phyloP scores from a whole-genome alignment of 2,888 invertebrate genomes.

The Spilarctia lutea region DNA sequence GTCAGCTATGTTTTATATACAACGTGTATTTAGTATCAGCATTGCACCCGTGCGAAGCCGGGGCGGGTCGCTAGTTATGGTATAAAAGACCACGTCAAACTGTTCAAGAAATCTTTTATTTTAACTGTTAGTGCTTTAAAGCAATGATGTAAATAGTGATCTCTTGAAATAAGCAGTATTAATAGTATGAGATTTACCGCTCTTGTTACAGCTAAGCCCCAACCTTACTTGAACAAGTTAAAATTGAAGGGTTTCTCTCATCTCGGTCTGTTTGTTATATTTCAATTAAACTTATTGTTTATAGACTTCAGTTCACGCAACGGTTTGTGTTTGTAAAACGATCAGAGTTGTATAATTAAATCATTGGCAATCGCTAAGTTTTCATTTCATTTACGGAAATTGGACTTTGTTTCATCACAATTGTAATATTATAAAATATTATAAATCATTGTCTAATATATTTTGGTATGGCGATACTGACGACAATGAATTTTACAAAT shows the following conservation, averaged over 20 bases:
- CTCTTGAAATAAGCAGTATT: background rate
- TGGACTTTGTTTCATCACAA: background rate
- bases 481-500: background rate
- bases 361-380: conserved; percentile 11
- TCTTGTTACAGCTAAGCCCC: background rate
- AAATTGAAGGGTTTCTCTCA: conserved; percentile 28
- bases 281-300: conserved; percentile 59
- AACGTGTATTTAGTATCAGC: no score
- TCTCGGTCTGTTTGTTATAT: conserved; percentile 51
- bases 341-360: background rate
- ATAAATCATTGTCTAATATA: background rate
- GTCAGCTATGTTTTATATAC: no score
- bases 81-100: no score
- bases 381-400: conserved; percentile 7
- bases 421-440: background rate
- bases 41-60: no score
- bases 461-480: background rate
- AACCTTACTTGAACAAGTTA: conserved; percentile 9
- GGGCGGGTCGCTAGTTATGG: no score
- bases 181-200: background rate
- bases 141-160: no score
- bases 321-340: conserved; percentile 13
- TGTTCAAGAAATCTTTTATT: no score
- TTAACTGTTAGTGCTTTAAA: no score
- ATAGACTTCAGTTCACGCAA: conserved; percentile 17